Conservation (phyloP, 2,113 vertebrate genomes). For the Microtus montanus region DNA sequence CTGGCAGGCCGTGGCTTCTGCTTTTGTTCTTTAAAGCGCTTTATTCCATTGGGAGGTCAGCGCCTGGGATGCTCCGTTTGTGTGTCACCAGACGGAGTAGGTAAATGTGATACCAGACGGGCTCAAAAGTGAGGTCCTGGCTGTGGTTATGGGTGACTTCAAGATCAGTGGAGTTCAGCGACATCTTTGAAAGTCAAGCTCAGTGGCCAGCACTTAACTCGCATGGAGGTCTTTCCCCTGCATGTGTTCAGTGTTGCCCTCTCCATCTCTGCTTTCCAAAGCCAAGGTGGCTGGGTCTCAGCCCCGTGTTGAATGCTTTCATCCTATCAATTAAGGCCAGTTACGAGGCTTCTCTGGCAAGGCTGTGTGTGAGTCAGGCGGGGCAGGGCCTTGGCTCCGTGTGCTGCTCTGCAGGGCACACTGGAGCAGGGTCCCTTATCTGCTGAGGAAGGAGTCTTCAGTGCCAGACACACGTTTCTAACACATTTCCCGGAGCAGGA, state of each 20-base stretch:
- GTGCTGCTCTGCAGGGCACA: accelerated
- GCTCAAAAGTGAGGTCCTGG: not conserved
- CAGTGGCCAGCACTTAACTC: accelerated
- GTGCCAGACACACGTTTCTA: not conserved
- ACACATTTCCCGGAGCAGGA: not conserved
- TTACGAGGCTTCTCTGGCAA: accelerated
- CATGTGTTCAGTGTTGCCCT: accelerated
- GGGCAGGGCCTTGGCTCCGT: not conserved
- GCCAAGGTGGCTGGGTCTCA: accelerated
- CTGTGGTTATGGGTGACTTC: not conserved
- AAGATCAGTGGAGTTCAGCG: not conserved
- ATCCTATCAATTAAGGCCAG: accelerated
- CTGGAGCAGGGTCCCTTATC: not conserved
- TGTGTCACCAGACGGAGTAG: not conserved
- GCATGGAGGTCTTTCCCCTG: not conserved
- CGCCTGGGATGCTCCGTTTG: accelerated
- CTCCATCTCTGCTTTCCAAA: accelerated
- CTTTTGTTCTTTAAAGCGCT: not conserved
- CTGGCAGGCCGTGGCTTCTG: not conserved
- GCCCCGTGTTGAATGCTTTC: not conserved
- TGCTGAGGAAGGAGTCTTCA: not conserved
- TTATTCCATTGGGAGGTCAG: not conserved
- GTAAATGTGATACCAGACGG: not conserved
- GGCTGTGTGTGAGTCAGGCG: not conserved
- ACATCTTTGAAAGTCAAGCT: not conserved